Evolutionary conservation across 2,888 invertebrate genomes (phyloP).

Genomic region (Scaptomyza reducta): DNA sequence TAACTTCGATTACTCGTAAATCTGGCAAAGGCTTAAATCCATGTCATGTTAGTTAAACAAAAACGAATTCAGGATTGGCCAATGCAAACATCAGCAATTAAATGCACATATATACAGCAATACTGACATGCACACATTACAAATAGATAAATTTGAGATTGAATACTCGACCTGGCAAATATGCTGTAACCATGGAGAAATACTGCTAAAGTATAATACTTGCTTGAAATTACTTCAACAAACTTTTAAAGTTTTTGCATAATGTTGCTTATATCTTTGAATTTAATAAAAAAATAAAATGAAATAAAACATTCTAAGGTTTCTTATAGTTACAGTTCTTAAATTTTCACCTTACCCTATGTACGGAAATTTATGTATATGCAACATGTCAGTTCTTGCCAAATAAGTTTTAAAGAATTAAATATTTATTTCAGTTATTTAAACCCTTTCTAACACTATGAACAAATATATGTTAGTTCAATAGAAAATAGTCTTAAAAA

Average conservation of each 20-base stretch:
- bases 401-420: not conserved
- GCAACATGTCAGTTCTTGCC: not conserved
- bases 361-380: not conserved
- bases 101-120: slow-evolving; percentile 1
- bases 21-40: slow-evolving; percentile 48
- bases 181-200: not conserved
- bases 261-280: not conserved
- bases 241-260: not conserved
- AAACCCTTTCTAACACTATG: not conserved
- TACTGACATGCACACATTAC: slow-evolving; percentile 1
- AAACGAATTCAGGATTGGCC: slow-evolving; percentile 30
- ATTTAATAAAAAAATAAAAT: not conserved
- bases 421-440: not conserved
- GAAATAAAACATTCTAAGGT: too few species aligned
- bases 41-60: slow-evolving; percentile 26
- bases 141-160: not conserved
- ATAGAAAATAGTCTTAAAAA: too few species aligned
- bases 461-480: too few species aligned
- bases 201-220: not conserved
- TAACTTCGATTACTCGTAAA: slow-evolving; percentile 58
- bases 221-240: too few species aligned
- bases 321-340: too few species aligned
- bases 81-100: slow-evolving; percentile 23
- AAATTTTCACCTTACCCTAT: too few species aligned
- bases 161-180: not conserved